Base-by-base conservation (phyloP, 1,140 invertebrate species). In the Drosophila elegans region DNA sequence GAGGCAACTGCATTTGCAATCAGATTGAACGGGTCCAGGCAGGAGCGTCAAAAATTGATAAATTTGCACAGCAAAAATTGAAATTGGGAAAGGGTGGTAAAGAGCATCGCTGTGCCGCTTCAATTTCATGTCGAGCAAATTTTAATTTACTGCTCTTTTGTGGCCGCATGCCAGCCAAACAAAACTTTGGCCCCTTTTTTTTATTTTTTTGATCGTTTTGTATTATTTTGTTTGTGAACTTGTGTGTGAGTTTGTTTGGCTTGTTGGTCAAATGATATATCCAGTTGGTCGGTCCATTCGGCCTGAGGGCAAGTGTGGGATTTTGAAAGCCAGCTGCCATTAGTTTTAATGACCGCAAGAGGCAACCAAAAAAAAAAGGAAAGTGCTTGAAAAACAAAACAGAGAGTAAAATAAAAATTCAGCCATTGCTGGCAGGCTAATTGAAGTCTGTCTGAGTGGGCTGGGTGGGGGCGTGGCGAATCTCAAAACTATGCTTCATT, bases 71-170 rank as follows among this genome's bases (percentile, higher is more conserved):
- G 52, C 13, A 32, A 34, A 39, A 66, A 45, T 56, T 46, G 36
- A 36, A 36, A 53, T 34, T 25, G 44, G 10, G 21, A 45, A 66
- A 48, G 44, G 36, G 13, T 71, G 44, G 59, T 55, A 51, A 42
- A 53, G 36, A 25, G 32, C 54, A 60, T 42, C 16, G 34, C 39
- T 36, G 39, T 36, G 53, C 48, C 74, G 78, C 79, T 86, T 88
- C 79, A 86, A 89, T 89, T 89, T 83, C 79, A 83, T 86, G 84
- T 88, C 72, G 84, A 77, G 79, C 83, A 88, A 88, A 86, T 89
- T 86, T 86, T 83, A 86, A 86, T 86, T 86, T 86, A 86, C 83
- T 89, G 84, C 83, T 78, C 83, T 86, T 86, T 77, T 86, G 83
- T 86, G 83, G 88, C 83, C 83, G 79, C 83, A 86, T 88, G 79